phyloP scores from a whole-genome alignment of 2,113 vertebrate species.

The Corydoras sp. region DNA sequence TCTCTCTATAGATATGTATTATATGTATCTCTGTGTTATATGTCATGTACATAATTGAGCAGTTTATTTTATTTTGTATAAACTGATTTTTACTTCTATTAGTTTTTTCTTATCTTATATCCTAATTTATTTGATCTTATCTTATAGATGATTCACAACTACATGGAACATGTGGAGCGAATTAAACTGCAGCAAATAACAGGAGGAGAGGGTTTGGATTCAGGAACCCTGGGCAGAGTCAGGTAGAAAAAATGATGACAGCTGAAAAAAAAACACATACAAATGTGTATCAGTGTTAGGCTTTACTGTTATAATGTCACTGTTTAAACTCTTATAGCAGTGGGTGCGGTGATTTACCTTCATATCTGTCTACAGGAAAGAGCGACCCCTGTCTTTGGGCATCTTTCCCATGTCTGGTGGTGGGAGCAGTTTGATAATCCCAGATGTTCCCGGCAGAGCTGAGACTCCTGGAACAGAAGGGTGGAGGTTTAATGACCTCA shows the following conservation, averaged over 20 bases:
- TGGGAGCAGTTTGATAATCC: conserved; percentile 65
- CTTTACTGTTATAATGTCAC: background rate
- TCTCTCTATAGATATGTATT: too few relatives aligned
- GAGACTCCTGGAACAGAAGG: conserved; percentile 75
- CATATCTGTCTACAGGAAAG: conserved; percentile 70
- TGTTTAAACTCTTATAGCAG: background rate
- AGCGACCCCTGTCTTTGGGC: conserved; percentile 90
- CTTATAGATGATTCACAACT: conserved; percentile 94
- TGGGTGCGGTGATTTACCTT: background rate
- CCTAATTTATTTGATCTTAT: conserved; percentile 3
- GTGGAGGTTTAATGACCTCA: conserved; percentile 83
- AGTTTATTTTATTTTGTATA: too few relatives aligned
- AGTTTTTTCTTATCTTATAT: background rate
- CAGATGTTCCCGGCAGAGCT: conserved; percentile 74
- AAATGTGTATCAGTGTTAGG: background rate
- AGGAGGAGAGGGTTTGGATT: conserved; percentile 55
- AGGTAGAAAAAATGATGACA: conserved; percentile 48
- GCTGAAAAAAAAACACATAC: too few relatives aligned
- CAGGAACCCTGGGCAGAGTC: conserved; percentile 47
- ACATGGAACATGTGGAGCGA: conserved; percentile 93
- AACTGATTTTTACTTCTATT: too few relatives aligned
- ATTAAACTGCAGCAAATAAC: conserved; percentile 86
- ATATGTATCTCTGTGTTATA: too few relatives aligned
- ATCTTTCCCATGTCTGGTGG: conserved; percentile 77
- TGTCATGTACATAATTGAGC: too few relatives aligned